Evolutionary conservation across 2,888 invertebrate genomes (phyloP).

Genomic region (Drosophila antonietae): DNA sequence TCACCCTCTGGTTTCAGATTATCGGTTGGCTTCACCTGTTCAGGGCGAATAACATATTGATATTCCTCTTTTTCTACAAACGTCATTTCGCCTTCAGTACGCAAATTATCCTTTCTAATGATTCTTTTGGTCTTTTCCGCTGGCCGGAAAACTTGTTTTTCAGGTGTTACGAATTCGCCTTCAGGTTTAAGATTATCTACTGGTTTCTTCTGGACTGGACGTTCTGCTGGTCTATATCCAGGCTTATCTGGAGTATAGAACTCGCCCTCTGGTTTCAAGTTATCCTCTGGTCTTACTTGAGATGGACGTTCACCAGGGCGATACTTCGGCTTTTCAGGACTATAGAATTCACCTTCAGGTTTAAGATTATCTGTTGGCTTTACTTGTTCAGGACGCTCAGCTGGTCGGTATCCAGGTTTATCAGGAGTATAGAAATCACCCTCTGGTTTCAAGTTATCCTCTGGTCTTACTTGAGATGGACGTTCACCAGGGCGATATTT

Average conservation of each 20-base stretch:
- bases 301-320: background rate
- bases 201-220: background rate
- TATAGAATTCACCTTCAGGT: slow-evolving; percentile 1
- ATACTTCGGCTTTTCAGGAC: background rate
- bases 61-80: slow-evolving; percentile 84
- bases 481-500: background rate
- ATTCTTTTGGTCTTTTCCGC: slow-evolving; percentile 85
- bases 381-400: no score
- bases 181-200: background rate
- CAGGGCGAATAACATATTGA: slow-evolving; percentile 83
- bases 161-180: slow-evolving; percentile 33
- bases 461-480: background rate
- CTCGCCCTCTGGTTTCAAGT: background rate
- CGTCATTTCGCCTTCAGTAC: slow-evolving; percentile 86
- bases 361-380: background rate
- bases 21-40: slow-evolving; percentile 17
- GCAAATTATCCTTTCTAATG: slow-evolving; percentile 86
- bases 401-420: no score
- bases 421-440: background rate
- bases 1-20: background rate
- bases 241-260: background rate
- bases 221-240: background rate
- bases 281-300: background rate
- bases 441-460: background rate
- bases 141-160: slow-evolving; percentile 84